These are phyloP conservation scores for Schizothorax lantsangensis DNA, from an alignment of 2,797 vertebrate genomes.

Conservation along the genomic window DNA sequence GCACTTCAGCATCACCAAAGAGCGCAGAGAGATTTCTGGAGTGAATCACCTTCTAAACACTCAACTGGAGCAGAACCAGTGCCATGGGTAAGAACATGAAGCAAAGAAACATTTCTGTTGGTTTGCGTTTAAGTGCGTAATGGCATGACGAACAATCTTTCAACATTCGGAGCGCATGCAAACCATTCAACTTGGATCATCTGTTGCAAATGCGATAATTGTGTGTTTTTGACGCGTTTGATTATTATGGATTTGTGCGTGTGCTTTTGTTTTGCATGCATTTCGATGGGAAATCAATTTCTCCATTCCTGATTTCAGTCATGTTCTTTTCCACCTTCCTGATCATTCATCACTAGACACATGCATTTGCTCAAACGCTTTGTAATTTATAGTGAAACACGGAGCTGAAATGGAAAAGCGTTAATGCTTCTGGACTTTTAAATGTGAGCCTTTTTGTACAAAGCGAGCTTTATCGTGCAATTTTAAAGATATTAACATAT, in stretches of 20 bases:
- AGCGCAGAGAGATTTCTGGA: slow-evolving; percentile 34
- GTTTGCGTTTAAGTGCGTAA: slow-evolving; percentile 30
- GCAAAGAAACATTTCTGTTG: slow-evolving; percentile 7
- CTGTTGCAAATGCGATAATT: neutral
- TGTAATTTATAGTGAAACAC: neutral
- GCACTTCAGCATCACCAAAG: slow-evolving; percentile 28
- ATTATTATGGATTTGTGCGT: neutral
- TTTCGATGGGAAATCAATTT: slow-evolving; percentile 5
- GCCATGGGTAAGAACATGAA: slow-evolving; percentile 51
- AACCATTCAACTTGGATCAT: neutral
- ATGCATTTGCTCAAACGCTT: slow-evolving; percentile 5
- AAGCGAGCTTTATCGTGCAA: neutral
- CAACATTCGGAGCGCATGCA: neutral
- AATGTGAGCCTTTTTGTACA: neutral
- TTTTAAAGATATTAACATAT: neutral
- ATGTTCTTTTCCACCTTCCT: slow-evolving; percentile 26
- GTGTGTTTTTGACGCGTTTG: slow-evolving; percentile 13
- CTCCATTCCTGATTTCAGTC: slow-evolving; percentile 16
- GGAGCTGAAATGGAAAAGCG: neutral
- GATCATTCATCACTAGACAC: neutral
- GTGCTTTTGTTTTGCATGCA: slow-evolving; percentile 17
- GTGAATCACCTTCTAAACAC: neutral
- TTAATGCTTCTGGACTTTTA: neutral
- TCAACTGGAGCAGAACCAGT: slow-evolving; percentile 39
- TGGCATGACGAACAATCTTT: neutral